These are phyloP conservation scores for Ctenochaetus hawaiiensis DNA, from an alignment of 2,797 vertebrate genomes.

Conservation along the genomic window DNA sequence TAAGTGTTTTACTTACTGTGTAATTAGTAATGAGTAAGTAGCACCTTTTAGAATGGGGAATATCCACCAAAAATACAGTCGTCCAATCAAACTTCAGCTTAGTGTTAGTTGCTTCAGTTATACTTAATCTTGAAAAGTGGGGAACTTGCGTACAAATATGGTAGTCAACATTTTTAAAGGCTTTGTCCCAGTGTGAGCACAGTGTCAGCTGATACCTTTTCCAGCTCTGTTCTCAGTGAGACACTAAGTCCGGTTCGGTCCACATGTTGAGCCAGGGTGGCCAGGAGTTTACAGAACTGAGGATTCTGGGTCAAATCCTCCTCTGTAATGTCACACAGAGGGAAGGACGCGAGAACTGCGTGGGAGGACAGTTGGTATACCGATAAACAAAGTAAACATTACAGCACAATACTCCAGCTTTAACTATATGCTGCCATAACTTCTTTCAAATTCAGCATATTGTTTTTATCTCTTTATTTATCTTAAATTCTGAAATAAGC, in stretches of 20 bases:
- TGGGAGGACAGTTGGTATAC: background rate
- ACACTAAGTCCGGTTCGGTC: constrained; percentile 86
- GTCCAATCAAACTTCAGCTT: background rate
- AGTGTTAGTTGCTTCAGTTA: background rate
- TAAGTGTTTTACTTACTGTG: background rate
- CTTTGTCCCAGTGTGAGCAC: background rate
- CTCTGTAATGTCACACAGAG: constrained; percentile 84
- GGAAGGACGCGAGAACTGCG: constrained; percentile 83
- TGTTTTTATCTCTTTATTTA: background rate
- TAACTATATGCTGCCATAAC: background rate
- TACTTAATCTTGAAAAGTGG: background rate
- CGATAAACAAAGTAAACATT: background rate
- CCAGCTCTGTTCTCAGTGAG: constrained; percentile 84
- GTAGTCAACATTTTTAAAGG: background rate
- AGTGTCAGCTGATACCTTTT: constrained; percentile 74
- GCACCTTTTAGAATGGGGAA: background rate
- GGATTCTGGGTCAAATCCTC: constrained; percentile 88
- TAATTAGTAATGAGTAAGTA: background rate
- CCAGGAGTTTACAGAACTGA: constrained; percentile 86
- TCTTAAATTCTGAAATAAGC: background rate
- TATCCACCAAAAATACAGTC: background rate
- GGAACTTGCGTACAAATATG: background rate
- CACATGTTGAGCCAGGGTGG: constrained; percentile 83
- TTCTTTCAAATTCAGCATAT: background rate
- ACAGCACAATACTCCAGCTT: background rate